Conservation (phyloP, 2,797 vertebrate genomes). For the Ceryle rudis region DNA sequence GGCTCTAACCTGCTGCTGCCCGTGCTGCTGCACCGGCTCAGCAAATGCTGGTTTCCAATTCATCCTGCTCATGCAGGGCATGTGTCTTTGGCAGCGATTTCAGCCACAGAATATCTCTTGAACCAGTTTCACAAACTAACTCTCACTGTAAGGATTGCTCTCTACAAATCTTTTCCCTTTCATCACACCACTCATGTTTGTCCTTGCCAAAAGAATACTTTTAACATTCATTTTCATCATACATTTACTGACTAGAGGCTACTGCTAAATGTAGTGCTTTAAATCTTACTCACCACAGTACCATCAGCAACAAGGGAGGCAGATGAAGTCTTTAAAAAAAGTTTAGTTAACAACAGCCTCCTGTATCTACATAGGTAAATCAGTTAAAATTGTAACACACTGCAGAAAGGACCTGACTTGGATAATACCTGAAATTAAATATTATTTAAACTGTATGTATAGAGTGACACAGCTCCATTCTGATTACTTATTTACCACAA, state of each 20-base stretch:
- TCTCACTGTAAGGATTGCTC: not conserved
- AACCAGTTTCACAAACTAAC: not conserved
- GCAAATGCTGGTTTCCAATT: not conserved
- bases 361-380: not conserved
- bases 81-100: not conserved
- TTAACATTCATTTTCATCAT: not conserved
- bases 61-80: not conserved
- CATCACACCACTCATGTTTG: not conserved
- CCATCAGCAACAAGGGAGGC: not conserved
- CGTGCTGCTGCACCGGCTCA: not conserved
- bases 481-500: slow-evolving; percentile 35
- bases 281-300: not conserved
- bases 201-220: not conserved
- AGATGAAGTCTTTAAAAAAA: not conserved
- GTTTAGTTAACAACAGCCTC: not conserved
- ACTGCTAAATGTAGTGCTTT: not conserved
- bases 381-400: not conserved
- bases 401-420: not conserved
- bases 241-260: not conserved
- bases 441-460: not conserved
- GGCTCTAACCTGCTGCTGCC: not conserved
- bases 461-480: not conserved
- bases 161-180: not conserved
- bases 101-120: not conserved
- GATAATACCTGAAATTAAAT: not conserved